Evolutionary conservation across 2,797 vertebrate species (phyloP), one percentile per base, ranked within the genome.

Genomic region (Sebastiscus tertius): DNA sequence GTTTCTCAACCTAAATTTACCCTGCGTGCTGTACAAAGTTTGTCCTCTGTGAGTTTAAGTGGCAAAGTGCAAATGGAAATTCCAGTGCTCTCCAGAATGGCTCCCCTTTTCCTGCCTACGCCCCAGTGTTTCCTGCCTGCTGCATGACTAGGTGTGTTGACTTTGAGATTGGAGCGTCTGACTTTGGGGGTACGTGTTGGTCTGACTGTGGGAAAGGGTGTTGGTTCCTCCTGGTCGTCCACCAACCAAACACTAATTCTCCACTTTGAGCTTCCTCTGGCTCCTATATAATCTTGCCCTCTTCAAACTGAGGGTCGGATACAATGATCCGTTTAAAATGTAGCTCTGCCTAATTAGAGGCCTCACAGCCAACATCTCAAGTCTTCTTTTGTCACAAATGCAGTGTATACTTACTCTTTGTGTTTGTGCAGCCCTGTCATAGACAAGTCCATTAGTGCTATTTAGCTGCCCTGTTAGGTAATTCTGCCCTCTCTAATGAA

Each of bases 81-180:
- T 96, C 93, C 94, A 93, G 73, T 29, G 82, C 87, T 93, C 2
- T 81, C 80, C 86, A 89, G 89, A 94, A 90, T 65, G 86, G 89
- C 91, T 90, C 88, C 83, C 87, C 88, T 85, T 92, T 96, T 96
- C 95, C 95, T 95, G 95, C 80, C 92, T 85, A 93, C 94, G 88
- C 94, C 95, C 94, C 86, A 63, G 74, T 88, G 91, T 89, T 96
- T 96, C 95, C 94, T 95, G 94, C 89, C 90, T 24, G 71, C 90
- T 88, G 81, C 90, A 81, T 87, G 81, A 93, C 93, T 87, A 90
- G 93, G 87, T 90, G 91, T 94, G 93, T 95, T 95, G 93, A 94
- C 89, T 92, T 92, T 93, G 66, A 61, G 87, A 87, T 86, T 29
- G 89, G 74, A 84, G 82, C 31, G 80, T 78, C 75, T 85, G 80